These are phyloP conservation scores for Apocrypta bakeri DNA, from an alignment of 1,140 invertebrate genomes.

Conservation along the genomic window DNA sequence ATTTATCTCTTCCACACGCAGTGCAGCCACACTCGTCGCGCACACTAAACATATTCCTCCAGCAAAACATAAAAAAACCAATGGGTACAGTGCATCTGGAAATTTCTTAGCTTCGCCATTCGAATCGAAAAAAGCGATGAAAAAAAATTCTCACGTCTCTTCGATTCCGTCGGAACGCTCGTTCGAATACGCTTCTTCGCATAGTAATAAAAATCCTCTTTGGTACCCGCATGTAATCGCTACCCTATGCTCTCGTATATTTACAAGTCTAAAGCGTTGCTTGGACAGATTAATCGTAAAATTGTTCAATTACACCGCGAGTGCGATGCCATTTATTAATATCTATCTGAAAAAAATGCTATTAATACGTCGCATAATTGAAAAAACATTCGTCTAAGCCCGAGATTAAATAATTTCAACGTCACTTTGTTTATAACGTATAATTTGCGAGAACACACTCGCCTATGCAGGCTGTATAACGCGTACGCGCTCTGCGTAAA, in stretches of 20 bases:
- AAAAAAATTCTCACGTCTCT: slow-evolving; percentile 31
- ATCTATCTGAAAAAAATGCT: no score
- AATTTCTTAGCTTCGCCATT: not conserved
- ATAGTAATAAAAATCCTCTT: slow-evolving; percentile 31
- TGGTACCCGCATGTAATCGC: not conserved
- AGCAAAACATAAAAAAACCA: no score
- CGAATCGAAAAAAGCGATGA: not conserved
- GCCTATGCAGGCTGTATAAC: slow-evolving; percentile 17
- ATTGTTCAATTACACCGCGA: no score
- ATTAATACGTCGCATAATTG: no score
- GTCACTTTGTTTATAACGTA: no score
- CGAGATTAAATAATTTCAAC: no score
- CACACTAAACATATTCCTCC: no score
- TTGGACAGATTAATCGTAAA: not conserved
- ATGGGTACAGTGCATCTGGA: not conserved
- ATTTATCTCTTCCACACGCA: no score
- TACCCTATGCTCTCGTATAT: not conserved
- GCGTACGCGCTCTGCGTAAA: slow-evolving; percentile 52
- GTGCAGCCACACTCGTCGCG: no score
- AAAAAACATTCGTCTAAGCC: no score
- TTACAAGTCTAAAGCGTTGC: not conserved
- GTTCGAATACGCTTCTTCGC: not conserved
- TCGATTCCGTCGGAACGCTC: not conserved
- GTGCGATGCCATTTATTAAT: no score
- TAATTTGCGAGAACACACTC: not conserved